Percentiles rank a stretch among this genome's conserved stretches.
phyloP scores from a whole-genome alignment of 1,140 invertebrate species.

The Drosophila punjabiensis region DNA sequence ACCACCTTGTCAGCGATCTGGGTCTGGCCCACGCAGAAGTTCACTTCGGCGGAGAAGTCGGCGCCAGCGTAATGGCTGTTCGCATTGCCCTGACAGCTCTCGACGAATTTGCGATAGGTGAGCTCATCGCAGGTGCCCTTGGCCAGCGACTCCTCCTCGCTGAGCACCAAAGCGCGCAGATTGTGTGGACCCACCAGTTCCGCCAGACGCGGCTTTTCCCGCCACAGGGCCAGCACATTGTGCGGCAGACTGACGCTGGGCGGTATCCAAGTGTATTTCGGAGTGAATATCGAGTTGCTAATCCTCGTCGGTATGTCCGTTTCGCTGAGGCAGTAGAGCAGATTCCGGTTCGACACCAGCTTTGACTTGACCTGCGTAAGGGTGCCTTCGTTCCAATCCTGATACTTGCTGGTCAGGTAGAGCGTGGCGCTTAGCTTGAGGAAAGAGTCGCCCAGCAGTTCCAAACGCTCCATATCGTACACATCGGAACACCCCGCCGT shows the following conservation, averaged over 20 bases:
- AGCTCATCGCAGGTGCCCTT: conserved; percentile 27
- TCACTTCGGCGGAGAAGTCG: conserved; percentile 50
- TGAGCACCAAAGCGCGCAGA: conserved; percentile 36
- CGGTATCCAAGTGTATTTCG: conserved; percentile 87
- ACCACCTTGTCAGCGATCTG: conserved; percentile 85
- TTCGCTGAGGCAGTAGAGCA: conserved; percentile 88
- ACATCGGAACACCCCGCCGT: conserved; percentile 90
- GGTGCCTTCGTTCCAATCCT: conserved; percentile 90
- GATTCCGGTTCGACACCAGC: conserved; percentile 93
- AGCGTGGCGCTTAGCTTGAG: conserved; percentile 92
- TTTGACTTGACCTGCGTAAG: conserved; percentile 91
- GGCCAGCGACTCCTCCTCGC: conserved; percentile 46
- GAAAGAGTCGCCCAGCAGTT: conserved; percentile 96
- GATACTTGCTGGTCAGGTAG: conserved; percentile 90
- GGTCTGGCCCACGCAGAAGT: conserved; percentile 45
- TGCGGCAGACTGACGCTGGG: conserved; percentile 85
- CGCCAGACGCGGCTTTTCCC: conserved; percentile 23
- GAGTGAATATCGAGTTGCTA: conserved; percentile 65
- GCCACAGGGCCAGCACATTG: conserved; percentile 57
- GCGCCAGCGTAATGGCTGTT: conserved; percentile 18
- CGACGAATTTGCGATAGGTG: conserved; percentile 29
- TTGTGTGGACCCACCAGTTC: conserved; percentile 62
- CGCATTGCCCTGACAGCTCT: conserved; percentile 45
- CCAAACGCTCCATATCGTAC: conserved; percentile 93
- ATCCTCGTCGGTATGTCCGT: conserved; percentile 68